Evolutionary conservation across 2,113 vertebrate species (phyloP).

Genomic region (Hypocryptadius cinnamomeus): DNA sequence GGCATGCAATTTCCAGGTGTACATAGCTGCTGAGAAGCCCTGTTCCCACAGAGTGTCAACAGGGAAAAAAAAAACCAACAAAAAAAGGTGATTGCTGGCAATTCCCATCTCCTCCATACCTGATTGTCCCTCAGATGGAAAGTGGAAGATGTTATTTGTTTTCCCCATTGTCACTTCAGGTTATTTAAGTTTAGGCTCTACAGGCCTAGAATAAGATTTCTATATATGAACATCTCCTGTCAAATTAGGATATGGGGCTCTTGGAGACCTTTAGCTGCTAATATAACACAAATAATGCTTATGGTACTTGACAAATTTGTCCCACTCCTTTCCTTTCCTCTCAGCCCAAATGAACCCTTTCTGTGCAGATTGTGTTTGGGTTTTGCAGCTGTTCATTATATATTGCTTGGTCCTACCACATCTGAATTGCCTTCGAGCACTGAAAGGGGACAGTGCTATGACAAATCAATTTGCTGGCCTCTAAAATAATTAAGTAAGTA

Average conservation of each 20-base stretch:
- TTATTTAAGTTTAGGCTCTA: background rate
- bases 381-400: background rate
- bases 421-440: background rate
- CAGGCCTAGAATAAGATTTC: background rate
- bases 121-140: background rate
- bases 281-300: background rate
- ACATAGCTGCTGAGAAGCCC: background rate
- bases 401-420: background rate
- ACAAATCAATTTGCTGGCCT: slow-evolving; percentile 32
- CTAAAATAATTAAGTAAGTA: slow-evolving; percentile 22
- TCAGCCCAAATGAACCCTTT: background rate
- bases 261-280: background rate
- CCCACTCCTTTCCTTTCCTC: background rate
- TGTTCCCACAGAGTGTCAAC: background rate
- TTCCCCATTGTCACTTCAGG: background rate
- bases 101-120: background rate
- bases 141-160: background rate
- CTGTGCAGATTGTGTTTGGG: background rate
- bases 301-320: background rate
- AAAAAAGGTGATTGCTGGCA: background rate
- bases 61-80: background rate
- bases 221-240: background rate
- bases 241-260: background rate
- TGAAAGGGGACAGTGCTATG: background rate
- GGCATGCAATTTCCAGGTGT: background rate